Evolutionary conservation across 2,888 invertebrate species (phyloP).

Genomic region (Cataglyphis rosenhaueri): DNA sequence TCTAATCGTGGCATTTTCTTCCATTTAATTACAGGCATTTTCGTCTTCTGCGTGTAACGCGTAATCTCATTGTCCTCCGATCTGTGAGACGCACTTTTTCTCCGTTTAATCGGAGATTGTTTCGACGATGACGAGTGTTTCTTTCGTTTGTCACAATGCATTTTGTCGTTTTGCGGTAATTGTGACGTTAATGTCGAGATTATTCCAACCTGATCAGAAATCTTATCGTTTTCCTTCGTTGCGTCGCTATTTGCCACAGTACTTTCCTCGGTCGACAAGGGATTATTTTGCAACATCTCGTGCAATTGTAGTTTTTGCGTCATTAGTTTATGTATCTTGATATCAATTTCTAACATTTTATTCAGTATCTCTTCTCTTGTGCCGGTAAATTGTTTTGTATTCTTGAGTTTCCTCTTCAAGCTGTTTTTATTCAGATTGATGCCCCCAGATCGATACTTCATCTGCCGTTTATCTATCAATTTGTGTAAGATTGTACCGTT

Average conservation of each 20-base stretch:
- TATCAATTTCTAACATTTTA: conserved; percentile 88
- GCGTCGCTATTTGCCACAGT: neutral
- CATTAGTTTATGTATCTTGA: conserved; percentile 87
- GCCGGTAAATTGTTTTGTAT: conserved; percentile 31
- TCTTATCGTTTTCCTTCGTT: conserved; percentile 1
- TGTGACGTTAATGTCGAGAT: conserved; percentile 56
- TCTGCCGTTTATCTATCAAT: conserved; percentile 69
- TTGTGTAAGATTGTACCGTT: conserved; percentile 63
- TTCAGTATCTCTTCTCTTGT: conserved; percentile 82
- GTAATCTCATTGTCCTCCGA: conserved; percentile 56
- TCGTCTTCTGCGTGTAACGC: neutral
- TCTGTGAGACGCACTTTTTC: conserved; percentile 13
- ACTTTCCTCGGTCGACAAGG: neutral
- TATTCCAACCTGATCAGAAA: conserved; percentile 5
- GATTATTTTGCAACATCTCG: conserved; percentile 85
- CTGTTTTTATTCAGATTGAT: conserved; percentile 48
- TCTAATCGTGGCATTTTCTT: conserved; percentile 51
- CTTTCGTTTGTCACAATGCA: conserved; percentile 32
- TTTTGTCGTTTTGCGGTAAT: conserved; percentile 57
- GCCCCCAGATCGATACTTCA: conserved; percentile 66
- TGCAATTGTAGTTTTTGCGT: conserved; percentile 88
- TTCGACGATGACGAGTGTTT: conserved; percentile 53
- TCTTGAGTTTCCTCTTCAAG: conserved; percentile 68
- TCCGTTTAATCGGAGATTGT: conserved; percentile 31
- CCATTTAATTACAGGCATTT: conserved; percentile 33